Base-by-base conservation (phyloP, 2,113 vertebrate genomes). In the Isichthys henryi region DNA sequence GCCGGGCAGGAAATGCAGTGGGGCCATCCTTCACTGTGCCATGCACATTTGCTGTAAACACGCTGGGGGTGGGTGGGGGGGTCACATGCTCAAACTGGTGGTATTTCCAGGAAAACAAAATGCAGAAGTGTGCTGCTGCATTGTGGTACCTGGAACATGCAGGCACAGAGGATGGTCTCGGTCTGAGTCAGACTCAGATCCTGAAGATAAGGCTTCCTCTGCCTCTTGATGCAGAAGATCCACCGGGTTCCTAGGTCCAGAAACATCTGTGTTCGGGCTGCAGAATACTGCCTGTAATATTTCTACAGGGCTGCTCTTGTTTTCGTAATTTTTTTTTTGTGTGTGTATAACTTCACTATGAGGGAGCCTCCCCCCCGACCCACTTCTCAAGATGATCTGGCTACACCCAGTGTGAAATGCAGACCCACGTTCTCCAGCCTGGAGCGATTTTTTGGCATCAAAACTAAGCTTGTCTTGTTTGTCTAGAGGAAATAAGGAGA, bases 21-120 rank as follows among this genome's bases (percentile, higher is more conserved):
- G 23, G 39, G 39, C 8, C 17, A 46, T 48, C 43, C 19, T 45
- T 48, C 19, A 23, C 31, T 2, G 19, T 45, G 35, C 58, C n/a
- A 17, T 23, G 13, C 80, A 21, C 35, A 21, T 83, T 43, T 83
- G 43, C 43, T 5, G 21, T 70, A 50, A 19, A 88, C 23, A 48
- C 3, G 2, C 10, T 9, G 39, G 19, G 52, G 52, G 17, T 0
- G 5, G 39, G 58, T 13, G 53, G 0, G 3, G 35, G 88, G 45
- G 27, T 9, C 27, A 17, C 48, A 31, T 50, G 13, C 6, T 3
- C 9, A 77, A 2, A 1, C 46, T 53, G 70, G 45, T 89, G 27
- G 49, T 15, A 43, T 27, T 83, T 53, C 50, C 49, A 84, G 88
- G 77, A 83, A 56, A 89, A 89, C 31, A n/a, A 43, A n/a, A n/a